phyloP scores from a whole-genome alignment of 30 jellyfish, hydroid and myxozoan species.

The Aurelia coerulea region DNA sequence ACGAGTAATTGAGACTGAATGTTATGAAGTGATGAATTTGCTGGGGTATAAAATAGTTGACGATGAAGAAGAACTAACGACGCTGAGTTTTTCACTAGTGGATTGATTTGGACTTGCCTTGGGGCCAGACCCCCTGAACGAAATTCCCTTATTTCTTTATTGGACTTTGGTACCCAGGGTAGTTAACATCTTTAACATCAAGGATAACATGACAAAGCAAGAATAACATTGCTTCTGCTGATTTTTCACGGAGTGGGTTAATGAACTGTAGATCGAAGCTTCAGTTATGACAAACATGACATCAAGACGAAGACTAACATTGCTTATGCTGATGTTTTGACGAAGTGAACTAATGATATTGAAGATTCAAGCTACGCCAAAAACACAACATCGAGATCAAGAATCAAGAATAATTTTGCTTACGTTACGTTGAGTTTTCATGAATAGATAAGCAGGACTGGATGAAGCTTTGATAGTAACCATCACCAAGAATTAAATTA shows the following conservation, averaged over 20 bases:
- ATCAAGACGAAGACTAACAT: too few species aligned
- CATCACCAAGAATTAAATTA: too few species aligned
- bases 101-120: constrained; percentile 34
- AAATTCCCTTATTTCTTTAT: not conserved
- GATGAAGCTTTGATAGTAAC: too few species aligned
- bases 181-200: not conserved
- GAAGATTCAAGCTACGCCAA: too few species aligned
- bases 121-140: too few species aligned
- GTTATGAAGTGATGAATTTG: constrained; percentile 99
- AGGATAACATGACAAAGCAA: not conserved
- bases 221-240: not conserved
- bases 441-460: too few species aligned
- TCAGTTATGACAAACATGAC: too few species aligned
- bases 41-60: constrained; percentile 98
- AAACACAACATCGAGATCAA: too few species aligned
- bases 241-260: not conserved
- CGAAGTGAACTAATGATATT: too few species aligned
- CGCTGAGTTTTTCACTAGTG: constrained; percentile 93
- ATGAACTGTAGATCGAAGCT: not conserved
- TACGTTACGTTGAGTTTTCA: too few species aligned
- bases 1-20: constrained; percentile 94
- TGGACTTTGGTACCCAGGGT: constrained; percentile 1
- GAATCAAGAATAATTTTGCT: too few species aligned
- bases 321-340: too few species aligned
- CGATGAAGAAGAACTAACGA: constrained; percentile 98